phyloP scores from a whole-genome alignment of 2,113 vertebrate genomes.

The Empidonax traillii region DNA sequence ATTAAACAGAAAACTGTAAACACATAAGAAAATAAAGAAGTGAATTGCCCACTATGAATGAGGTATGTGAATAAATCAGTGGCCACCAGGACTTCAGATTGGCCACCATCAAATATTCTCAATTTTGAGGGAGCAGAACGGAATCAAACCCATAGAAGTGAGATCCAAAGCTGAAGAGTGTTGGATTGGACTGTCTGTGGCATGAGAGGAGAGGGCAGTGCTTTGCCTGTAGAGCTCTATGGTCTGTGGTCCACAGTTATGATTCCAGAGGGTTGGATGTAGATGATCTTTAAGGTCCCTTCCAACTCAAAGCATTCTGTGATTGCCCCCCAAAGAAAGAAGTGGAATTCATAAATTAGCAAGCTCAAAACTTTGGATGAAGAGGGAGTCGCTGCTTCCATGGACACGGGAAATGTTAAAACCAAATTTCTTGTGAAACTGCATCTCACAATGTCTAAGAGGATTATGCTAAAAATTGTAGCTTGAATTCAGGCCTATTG shows the following conservation, averaged over 20 bases:
- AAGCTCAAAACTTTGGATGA: neutral
- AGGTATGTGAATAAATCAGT: neutral
- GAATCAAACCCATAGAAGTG: neutral
- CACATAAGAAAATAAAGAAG: neutral
- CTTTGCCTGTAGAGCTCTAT: neutral
- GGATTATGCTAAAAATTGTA: neutral
- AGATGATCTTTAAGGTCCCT: neutral
- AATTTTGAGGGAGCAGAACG: neutral
- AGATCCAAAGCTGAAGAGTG: neutral
- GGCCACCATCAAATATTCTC: neutral
- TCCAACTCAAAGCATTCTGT: neutral
- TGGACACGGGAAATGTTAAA: neutral
- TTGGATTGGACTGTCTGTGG: neutral
- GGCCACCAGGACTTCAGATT: neutral
- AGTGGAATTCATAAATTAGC: neutral
- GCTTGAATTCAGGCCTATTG: neutral
- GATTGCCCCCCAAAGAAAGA: neutral
- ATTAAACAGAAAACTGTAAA: neutral
- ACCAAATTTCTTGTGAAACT: neutral
- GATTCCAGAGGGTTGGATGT: neutral
- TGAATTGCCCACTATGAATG: neutral
- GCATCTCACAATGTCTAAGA: neutral
- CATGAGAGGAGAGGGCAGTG: neutral
- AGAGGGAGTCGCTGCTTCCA: neutral
- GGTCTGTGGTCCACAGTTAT: neutral